Conservation (phyloP, 35 echinoderm and acorn worm species). For the Ophiothrix spiculata region DNA sequence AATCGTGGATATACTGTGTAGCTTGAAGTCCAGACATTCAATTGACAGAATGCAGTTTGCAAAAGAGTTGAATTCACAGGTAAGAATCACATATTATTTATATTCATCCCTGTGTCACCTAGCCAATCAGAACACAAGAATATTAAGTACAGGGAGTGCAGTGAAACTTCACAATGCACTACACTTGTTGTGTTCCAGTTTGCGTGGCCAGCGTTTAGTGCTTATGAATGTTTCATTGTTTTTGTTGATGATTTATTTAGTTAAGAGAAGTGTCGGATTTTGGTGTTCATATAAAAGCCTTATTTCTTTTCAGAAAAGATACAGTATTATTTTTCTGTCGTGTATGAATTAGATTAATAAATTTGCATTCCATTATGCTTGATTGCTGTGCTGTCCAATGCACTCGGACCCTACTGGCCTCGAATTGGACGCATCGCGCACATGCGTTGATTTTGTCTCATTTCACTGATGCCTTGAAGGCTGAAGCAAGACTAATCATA, state of each 20-base stretch:
- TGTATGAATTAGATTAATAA: too few species aligned
- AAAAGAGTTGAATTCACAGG: slow-evolving; percentile 5
- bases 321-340: too few species aligned
- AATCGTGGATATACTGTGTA: neutral
- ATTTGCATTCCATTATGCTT: neutral
- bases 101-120: too few species aligned
- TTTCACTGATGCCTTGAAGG: neutral
- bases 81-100: neutral
- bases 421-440: neutral
- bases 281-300: too few species aligned
- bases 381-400: neutral
- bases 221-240: too few species aligned
- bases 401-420: too few species aligned
- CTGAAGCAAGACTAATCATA: too few species aligned
- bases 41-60: neutral
- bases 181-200: neutral
- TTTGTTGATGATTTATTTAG: too few species aligned
- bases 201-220: too few species aligned
- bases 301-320: too few species aligned
- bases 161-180: neutral
- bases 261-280: too few species aligned
- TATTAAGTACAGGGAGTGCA: neutral
- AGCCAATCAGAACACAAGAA: too few species aligned
- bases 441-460: neutral
- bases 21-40: neutral